Evolutionary conservation across 1,140 invertebrate genomes (phyloP).

Genomic region (Euura saliciscinereae): DNA sequence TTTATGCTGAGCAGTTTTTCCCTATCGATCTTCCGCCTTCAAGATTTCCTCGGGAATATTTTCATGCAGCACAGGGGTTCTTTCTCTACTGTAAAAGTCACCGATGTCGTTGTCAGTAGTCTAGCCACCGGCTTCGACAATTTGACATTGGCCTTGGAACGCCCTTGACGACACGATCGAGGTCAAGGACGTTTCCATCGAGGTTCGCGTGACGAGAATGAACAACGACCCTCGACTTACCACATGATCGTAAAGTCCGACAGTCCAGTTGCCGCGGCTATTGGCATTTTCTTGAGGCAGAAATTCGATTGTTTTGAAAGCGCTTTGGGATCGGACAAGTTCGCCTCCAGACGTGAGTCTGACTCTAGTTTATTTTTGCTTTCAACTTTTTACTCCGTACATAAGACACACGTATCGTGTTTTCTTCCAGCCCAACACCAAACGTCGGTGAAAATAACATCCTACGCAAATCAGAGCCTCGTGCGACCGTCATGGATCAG

Average conservation of each 20-base stretch:
- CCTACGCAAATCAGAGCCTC: slow-evolving; percentile 34
- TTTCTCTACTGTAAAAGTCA: slow-evolving; percentile 61
- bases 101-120: slow-evolving; percentile 63
- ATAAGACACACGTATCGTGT: background rate
- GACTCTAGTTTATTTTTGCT: too few species aligned
- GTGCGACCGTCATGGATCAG: slow-evolving; percentile 34
- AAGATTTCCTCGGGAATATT: slow-evolving; percentile 68
- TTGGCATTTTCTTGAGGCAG: slow-evolving; percentile 67
- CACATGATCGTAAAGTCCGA: slow-evolving; percentile 60
- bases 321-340: slow-evolving; percentile 69
- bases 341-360: slow-evolving; percentile 58
- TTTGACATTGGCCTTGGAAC: slow-evolving; percentile 53
- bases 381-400: background rate
- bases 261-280: slow-evolving; percentile 55
- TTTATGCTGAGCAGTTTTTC: too few species aligned
- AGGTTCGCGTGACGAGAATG: slow-evolving; percentile 68
- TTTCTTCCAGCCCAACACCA: too few species aligned
- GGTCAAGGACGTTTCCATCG: slow-evolving; percentile 46
- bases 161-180: slow-evolving; percentile 32
- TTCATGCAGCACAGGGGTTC: slow-evolving; percentile 69
- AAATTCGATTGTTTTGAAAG: slow-evolving; percentile 63
- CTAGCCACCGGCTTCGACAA: slow-evolving; percentile 62
- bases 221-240: slow-evolving; percentile 69
- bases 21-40: slow-evolving; percentile 71
- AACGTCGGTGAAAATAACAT: slow-evolving; percentile 36